phyloP scores from a whole-genome alignment of 2,113 vertebrate species.

The Rhabdomys dilectus region DNA sequence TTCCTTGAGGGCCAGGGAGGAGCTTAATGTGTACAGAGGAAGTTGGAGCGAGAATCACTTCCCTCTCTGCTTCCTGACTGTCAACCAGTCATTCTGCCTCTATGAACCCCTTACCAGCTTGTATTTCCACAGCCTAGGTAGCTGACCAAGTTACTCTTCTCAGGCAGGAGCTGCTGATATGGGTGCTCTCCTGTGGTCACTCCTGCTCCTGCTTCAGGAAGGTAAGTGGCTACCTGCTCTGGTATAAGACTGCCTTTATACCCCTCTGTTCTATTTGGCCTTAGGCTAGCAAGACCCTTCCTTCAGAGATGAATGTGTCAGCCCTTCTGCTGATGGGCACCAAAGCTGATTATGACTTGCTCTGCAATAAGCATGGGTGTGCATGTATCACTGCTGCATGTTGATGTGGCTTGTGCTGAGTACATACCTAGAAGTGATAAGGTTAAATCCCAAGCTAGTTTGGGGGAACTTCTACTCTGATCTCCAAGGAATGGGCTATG shows the following conservation, averaged over 20 bases:
- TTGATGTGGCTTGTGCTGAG: not conserved
- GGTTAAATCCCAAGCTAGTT: not conserved
- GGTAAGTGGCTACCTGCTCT: slow-evolving; percentile 16
- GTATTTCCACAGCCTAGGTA: not conserved
- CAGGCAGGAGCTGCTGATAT: not conserved
- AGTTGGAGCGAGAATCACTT: not conserved
- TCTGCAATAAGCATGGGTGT: not conserved
- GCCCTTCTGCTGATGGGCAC: not conserved
- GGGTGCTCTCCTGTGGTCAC: not conserved
- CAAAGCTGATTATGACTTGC: not conserved
- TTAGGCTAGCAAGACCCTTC: not conserved
- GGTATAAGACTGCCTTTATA: not conserved
- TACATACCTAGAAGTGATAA: not conserved
- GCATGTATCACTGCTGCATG: too few species aligned
- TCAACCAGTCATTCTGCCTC: not conserved
- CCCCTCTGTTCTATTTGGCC: not conserved
- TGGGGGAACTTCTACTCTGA: not conserved
- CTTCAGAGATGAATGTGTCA: not conserved
- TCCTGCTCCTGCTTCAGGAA: slow-evolving; percentile 29
- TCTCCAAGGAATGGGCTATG: not conserved
- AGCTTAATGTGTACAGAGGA: slow-evolving; percentile 49
- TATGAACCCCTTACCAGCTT: not conserved
- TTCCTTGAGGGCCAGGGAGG: not conserved
- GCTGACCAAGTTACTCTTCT: not conserved
- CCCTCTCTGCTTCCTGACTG: not conserved